These are phyloP conservation scores for Panzeria rudis DNA, from an alignment of 2,888 invertebrate genomes.

Conservation along the genomic window DNA sequence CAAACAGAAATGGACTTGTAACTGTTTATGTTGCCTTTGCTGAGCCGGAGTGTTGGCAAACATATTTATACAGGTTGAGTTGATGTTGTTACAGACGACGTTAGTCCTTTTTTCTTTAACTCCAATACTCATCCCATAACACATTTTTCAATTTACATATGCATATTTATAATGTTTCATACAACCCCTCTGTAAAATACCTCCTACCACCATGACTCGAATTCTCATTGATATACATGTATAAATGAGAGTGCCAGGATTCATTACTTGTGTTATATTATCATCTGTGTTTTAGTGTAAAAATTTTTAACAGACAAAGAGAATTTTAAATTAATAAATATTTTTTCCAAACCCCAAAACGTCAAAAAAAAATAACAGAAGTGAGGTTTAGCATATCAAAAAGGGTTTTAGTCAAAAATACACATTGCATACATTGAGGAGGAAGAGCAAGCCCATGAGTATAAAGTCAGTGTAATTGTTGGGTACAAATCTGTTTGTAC, in stretches of 20 bases:
- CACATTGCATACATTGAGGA: constrained; percentile 3
- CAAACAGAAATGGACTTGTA: constrained; percentile 61
- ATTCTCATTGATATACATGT: constrained; percentile 31
- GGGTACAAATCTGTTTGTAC: constrained; percentile 60
- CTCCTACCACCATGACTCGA: neutral
- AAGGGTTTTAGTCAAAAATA: constrained; percentile 20
- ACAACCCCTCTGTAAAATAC: neutral
- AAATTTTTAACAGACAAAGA: constrained; percentile 70
- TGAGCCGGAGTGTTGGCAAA: constrained; percentile 24
- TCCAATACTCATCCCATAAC: neutral
- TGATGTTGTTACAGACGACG: constrained; percentile 50
- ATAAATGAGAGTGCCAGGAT: constrained; percentile 48
- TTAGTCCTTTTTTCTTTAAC: constrained; percentile 38
- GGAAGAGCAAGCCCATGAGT: neutral
- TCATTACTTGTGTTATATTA: constrained; percentile 54
- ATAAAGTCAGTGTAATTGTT: constrained; percentile 54
- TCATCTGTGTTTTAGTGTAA: constrained; percentile 65
- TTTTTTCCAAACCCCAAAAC: constrained; percentile 20
- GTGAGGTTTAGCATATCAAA: constrained; percentile 29
- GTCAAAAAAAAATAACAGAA: constrained; percentile 4
- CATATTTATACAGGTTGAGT: constrained; percentile 32
- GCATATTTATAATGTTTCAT: constrained; percentile 66
- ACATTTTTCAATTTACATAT: constrained; percentile 67
- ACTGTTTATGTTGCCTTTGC: constrained; percentile 36
- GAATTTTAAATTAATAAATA: constrained; percentile 71